phyloP scores from a whole-genome alignment of 2,888 invertebrate species.

The Panorpa germanica region DNA sequence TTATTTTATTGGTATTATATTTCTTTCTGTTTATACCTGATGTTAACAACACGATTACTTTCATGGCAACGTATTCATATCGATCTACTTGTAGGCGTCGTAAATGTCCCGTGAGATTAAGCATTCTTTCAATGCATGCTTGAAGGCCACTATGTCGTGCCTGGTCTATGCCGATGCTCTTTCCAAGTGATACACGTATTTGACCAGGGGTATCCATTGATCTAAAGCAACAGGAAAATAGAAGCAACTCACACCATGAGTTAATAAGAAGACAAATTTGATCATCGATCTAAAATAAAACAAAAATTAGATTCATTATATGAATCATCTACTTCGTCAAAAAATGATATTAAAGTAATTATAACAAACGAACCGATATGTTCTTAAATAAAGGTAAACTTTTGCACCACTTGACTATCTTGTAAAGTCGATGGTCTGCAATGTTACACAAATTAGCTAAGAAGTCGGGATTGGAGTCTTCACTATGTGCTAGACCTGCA shows the following conservation, averaged over 20 bases:
- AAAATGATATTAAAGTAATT: conserved; percentile 1
- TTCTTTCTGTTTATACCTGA: conserved; percentile 46
- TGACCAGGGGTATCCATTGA: conserved; percentile 82
- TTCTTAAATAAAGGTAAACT: conserved; percentile 91
- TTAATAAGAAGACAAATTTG: conserved; percentile 93
- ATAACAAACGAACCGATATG: conserved; percentile 52
- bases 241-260: conserved; percentile 87
- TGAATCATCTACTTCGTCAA: not conserved
- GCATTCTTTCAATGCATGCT: conserved; percentile 86
- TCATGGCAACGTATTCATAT: conserved; percentile 93
- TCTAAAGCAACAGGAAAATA: conserved; percentile 87
- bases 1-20: not conserved
- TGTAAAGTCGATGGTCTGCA: conserved; percentile 87
- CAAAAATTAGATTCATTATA: conserved; percentile 9
- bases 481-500: conserved; percentile 26
- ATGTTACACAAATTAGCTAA: conserved; percentile 82
- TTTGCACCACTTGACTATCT: conserved; percentile 97
- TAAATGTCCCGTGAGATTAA: conserved; percentile 85
- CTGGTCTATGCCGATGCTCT: conserved; percentile 23
- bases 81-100: conserved; percentile 77
- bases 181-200: conserved; percentile 43
- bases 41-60: conserved; percentile 79
- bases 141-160: conserved; percentile 28
- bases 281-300: conserved; percentile 69
- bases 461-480: conserved; percentile 63